These are phyloP conservation scores for Episyrphus balteatus DNA, from an alignment of 1,140 invertebrate species.

Conservation along the genomic window DNA sequence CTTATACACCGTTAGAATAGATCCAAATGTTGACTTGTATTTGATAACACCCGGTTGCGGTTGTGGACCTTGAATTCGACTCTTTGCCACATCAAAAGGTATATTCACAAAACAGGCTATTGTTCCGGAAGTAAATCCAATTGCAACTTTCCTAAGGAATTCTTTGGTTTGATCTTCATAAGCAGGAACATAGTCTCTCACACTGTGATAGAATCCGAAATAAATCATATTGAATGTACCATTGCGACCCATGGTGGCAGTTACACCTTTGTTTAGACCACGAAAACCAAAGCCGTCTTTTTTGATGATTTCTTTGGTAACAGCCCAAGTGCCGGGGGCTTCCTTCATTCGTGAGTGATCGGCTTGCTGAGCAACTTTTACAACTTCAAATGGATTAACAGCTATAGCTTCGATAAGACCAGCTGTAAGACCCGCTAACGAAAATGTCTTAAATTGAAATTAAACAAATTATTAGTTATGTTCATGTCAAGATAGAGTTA, in stretches of 20 bases:
- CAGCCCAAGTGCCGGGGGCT: conserved; percentile 61
- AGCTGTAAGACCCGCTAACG: conserved; percentile 71
- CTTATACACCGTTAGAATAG: conserved; percentile 63
- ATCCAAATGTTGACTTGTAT: conserved; percentile 63
- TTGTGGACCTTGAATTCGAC: conserved; percentile 85
- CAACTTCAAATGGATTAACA: conserved; percentile 90
- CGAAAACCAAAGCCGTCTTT: conserved; percentile 61
- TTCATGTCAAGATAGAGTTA: neutral
- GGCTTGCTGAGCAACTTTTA: conserved; percentile 77
- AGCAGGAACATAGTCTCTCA: conserved; percentile 65
- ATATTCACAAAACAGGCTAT: conserved; percentile 81
- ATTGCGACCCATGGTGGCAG: conserved; percentile 76
- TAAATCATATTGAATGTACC: conserved; percentile 87
- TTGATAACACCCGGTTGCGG: conserved; percentile 58
- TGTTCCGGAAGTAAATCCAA: conserved; percentile 76
- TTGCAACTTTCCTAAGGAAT: conserved; percentile 57
- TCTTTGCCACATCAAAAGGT: conserved; percentile 93
- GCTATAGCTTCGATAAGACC: conserved; percentile 81
- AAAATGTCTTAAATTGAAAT: conserved; percentile 58
- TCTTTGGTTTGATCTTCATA: conserved; percentile 53
- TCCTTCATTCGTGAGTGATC: conserved; percentile 43
- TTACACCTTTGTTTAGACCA: conserved; percentile 80
- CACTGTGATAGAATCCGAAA: conserved; percentile 88
- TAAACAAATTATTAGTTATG: neutral
- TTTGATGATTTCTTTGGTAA: conserved; percentile 66